Evolutionary conservation across 2,888 invertebrate genomes (phyloP).

Genomic region (Rhingia campestris): DNA sequence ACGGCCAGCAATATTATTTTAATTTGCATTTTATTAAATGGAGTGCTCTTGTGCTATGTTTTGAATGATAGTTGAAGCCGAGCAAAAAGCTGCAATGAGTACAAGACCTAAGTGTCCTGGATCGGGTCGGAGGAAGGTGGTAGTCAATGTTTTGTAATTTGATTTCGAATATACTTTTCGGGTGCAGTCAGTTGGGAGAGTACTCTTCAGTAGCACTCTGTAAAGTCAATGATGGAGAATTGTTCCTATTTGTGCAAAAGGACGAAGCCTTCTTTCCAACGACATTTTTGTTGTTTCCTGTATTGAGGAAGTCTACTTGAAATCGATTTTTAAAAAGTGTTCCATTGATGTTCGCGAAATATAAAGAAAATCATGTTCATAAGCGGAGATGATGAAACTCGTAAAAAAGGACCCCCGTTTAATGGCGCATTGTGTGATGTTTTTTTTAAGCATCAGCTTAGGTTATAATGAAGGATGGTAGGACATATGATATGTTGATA

Average conservation of each 20-base stretch:
- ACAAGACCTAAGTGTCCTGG: conserved; percentile 8
- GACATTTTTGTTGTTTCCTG: conserved; percentile 1
- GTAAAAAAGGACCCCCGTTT: neutral
- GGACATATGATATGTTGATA: too few relatives aligned
- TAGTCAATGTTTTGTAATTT: conserved; percentile 61
- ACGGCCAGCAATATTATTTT: conserved; percentile 72
- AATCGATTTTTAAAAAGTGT: conserved; percentile 59
- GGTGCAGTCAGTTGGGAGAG: conserved; percentile 33
- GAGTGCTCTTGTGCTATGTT: conserved; percentile 72
- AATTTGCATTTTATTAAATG: conserved; percentile 74
- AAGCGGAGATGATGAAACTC: conserved; percentile 10
- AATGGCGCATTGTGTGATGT: conserved; percentile 11
- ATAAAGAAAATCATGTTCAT: conserved; percentile 4
- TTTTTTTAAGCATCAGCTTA: conserved; percentile 35
- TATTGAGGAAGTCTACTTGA: conserved; percentile 30
- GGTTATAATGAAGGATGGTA: conserved; percentile 29
- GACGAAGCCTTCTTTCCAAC: conserved; percentile 2
- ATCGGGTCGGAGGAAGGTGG: neutral
- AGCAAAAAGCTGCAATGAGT: conserved; percentile 18
- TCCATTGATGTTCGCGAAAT: neutral
- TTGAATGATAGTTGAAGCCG: conserved; percentile 65
- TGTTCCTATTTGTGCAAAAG: neutral
- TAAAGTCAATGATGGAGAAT: conserved; percentile 14
- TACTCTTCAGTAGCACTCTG: conserved; percentile 2
- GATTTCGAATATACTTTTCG: conserved; percentile 60